phyloP scores from a whole-genome alignment of 2,113 vertebrate species.

The Steatornis caripensis region DNA sequence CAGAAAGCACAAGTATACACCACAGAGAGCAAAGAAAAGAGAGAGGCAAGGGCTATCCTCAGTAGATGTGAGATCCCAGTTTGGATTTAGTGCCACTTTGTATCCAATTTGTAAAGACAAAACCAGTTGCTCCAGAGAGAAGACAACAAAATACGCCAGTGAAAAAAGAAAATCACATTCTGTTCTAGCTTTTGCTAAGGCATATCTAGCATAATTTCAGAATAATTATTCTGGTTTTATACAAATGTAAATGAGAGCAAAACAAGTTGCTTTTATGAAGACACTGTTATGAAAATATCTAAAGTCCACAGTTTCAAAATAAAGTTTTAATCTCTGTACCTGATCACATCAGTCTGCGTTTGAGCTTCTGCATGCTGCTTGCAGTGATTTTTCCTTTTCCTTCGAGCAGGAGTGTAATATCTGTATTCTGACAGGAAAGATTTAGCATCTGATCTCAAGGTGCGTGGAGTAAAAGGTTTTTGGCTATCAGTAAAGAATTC shows the following conservation, averaged over 20 bases:
- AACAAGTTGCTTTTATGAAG: neutral
- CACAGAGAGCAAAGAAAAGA: neutral
- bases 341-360: constrained; percentile 74
- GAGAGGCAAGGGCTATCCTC: neutral
- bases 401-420: constrained; percentile 84
- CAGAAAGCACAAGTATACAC: neutral
- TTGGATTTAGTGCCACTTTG: neutral
- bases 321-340: constrained; percentile 66
- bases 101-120: neutral
- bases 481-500: constrained; percentile 78
- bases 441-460: constrained; percentile 83
- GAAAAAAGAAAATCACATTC: neutral
- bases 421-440: constrained; percentile 85
- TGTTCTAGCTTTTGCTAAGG: neutral
- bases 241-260: neutral
- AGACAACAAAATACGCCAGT: neutral
- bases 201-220: neutral
- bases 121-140: neutral
- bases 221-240: neutral
- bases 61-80: neutral
- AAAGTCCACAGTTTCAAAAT: neutral
- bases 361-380: constrained; percentile 63
- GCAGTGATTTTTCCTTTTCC: constrained; percentile 38
- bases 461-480: constrained; percentile 88
- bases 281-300: neutral